Conservation (phyloP, 2,797 vertebrate species). For the Pipistrellus kuhlii region DNA sequence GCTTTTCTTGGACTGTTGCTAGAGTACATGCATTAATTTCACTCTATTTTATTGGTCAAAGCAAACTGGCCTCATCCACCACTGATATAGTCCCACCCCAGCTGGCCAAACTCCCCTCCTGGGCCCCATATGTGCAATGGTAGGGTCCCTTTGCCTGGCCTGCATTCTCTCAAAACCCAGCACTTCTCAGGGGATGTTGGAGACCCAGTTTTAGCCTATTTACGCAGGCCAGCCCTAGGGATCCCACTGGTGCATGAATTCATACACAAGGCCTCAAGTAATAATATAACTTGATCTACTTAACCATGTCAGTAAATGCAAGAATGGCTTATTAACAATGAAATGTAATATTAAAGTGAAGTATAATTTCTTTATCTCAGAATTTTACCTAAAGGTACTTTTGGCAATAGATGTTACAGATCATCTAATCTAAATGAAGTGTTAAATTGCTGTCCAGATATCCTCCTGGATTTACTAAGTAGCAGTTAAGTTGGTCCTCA, state of each 20-base stretch:
- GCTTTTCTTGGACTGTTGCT: neutral
- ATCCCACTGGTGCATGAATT: too few species aligned
- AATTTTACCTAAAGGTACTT: neutral
- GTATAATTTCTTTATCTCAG: neutral
- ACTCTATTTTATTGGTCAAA: neutral
- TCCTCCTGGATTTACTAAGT: neutral
- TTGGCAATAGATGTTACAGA: neutral
- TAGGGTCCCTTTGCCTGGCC: too few species aligned
- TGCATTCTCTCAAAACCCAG: accelerated
- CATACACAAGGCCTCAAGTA: too few species aligned
- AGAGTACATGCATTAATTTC: neutral
- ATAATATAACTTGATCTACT: too few species aligned
- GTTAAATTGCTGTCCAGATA: neutral
- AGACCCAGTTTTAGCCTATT: accelerated
- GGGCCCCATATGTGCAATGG: too few species aligned
- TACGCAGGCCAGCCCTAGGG: too few species aligned
- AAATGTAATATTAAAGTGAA: neutral
- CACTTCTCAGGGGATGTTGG: too few species aligned
- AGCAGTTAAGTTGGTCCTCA: neutral
- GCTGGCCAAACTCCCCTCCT: too few species aligned
- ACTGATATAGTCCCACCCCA: neutral
- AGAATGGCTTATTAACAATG: neutral
- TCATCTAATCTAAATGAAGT: neutral
- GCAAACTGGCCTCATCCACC: neutral
- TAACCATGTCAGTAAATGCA: neutral